phyloP scores from a whole-genome alignment of 2,888 invertebrate genomes.

The Eudemis profundana region DNA sequence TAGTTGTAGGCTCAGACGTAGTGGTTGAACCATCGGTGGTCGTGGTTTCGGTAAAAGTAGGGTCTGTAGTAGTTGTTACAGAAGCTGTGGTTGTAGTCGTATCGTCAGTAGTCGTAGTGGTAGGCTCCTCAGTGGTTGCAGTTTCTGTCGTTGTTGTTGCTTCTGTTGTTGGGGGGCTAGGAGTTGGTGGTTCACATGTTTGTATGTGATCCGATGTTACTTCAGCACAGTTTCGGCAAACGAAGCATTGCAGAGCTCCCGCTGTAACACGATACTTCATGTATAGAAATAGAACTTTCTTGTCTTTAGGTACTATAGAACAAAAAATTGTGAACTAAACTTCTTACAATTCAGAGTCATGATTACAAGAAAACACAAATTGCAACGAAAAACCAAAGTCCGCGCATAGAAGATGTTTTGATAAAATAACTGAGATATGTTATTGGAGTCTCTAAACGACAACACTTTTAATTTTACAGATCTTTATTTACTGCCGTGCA shows the following conservation, averaged over 20 bases:
- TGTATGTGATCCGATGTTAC: slow-evolving; percentile 33
- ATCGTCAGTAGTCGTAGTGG: slow-evolving; percentile 15
- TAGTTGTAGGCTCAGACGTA: slow-evolving; percentile 5
- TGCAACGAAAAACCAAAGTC: too few relatives aligned
- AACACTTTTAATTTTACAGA: too few relatives aligned
- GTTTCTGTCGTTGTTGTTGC: neutral
- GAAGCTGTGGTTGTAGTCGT: slow-evolving; percentile 7
- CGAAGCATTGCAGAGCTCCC: slow-evolving; percentile 39
- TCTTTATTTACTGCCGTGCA: too few relatives aligned
- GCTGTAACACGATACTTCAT: slow-evolving; percentile 18
- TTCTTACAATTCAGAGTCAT: too few relatives aligned
- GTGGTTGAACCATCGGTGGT: too few relatives aligned
- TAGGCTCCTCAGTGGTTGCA: neutral
- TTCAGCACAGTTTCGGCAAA: slow-evolving; percentile 39
- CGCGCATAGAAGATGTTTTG: too few relatives aligned
- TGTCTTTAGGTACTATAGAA: too few relatives aligned
- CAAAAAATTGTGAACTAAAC: too few relatives aligned
- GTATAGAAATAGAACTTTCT: too few relatives aligned
- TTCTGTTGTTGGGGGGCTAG: neutral
- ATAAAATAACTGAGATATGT: too few relatives aligned
- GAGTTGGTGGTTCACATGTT: slow-evolving; percentile 32
- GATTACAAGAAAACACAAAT: too few relatives aligned
- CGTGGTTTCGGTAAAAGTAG: slow-evolving; percentile 6
- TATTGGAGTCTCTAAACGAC: too few relatives aligned
- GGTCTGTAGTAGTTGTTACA: slow-evolving; percentile 2